phyloP scores from a whole-genome alignment of 2,797 vertebrate genomes.

The Rhincodon typus region DNA sequence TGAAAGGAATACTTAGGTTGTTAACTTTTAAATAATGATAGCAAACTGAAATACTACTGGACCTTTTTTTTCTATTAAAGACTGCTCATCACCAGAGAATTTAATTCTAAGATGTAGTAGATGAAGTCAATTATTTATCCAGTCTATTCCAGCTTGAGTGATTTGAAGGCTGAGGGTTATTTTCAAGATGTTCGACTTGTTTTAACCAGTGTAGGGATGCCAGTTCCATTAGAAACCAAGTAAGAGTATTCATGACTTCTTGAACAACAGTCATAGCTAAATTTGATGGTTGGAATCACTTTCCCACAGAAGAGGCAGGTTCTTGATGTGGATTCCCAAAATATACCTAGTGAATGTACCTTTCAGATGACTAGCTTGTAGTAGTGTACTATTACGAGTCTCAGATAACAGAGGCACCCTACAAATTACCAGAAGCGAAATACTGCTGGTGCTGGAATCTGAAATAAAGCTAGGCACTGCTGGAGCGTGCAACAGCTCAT shows the following conservation, averaged over 20 bases:
- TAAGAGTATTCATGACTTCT: not conserved
- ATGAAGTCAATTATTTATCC: not conserved
- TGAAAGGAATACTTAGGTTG: not conserved
- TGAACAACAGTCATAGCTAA: not conserved
- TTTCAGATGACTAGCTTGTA: not conserved
- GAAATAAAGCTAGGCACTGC: not conserved
- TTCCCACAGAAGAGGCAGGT: not conserved
- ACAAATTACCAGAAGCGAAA: not conserved
- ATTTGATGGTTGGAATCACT: not conserved
- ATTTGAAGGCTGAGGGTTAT: not conserved
- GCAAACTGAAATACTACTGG: not conserved
- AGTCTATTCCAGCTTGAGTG: not conserved
- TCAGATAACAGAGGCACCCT: not conserved
- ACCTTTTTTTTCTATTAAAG: not conserved
- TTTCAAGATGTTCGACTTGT: not conserved
- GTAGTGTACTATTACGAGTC: not conserved
- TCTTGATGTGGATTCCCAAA: not conserved
- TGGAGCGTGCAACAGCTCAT: too few relatives aligned
- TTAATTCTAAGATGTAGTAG: not conserved
- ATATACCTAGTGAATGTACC: not conserved
- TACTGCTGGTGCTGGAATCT: not conserved
- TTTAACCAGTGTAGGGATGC: not conserved
- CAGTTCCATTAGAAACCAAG: not conserved
- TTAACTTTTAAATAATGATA: not conserved
- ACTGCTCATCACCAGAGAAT: not conserved